Conservation (phyloP, 2,888 invertebrate genomes). For the Caenorhabditis doughertyi region DNA sequence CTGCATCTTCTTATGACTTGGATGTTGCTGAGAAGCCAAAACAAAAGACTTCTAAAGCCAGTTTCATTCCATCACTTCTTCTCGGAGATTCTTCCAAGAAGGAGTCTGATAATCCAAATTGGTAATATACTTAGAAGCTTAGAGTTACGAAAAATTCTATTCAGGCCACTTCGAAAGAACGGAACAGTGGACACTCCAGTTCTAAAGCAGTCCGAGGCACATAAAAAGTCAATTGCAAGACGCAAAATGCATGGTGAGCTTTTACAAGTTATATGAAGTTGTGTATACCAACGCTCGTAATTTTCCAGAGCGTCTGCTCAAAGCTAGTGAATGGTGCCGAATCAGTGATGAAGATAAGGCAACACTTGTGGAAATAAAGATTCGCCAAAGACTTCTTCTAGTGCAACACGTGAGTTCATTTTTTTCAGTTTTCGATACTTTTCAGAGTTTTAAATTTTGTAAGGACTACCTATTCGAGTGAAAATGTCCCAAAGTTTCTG, state of each 20-base stretch:
- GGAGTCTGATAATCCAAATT: neutral
- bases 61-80: neutral
- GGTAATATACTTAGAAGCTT: too few relatives aligned
- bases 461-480: too few relatives aligned
- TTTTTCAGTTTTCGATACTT: too few relatives aligned
- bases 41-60: constrained; percentile 11
- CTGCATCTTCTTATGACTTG: neutral
- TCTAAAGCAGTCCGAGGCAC: constrained; percentile 21
- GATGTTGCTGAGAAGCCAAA: neutral
- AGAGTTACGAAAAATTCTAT: neutral
- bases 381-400: constrained; percentile 15
- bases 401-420: constrained; percentile 34
- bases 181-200: constrained; percentile 23
- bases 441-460: too few relatives aligned
- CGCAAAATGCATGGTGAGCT: constrained; percentile 14
- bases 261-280: neutral
- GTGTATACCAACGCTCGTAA: neutral
- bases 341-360: constrained; percentile 28
- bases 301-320: constrained; percentile 36
- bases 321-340: constrained; percentile 27
- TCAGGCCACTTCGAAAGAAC: constrained; percentile 21
- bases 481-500: too few relatives aligned
- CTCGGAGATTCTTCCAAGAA: neutral
- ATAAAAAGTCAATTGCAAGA: constrained; percentile 23
- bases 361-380: constrained; percentile 24